Base-by-base conservation (phyloP, 2,888 invertebrate species). In the Eurytoma adleriae region DNA sequence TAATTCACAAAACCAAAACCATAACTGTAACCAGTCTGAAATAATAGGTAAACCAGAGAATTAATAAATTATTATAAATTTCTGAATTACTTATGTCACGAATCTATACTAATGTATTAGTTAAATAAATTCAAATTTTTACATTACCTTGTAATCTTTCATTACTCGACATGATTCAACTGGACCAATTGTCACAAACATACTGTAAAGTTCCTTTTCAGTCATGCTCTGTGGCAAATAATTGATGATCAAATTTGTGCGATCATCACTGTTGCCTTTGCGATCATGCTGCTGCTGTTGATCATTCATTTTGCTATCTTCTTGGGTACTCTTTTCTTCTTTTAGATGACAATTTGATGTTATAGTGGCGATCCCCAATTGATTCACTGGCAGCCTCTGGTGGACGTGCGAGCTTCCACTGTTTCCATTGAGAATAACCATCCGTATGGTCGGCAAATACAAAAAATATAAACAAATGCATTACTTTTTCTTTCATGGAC, bases 1-100 rank as follows among this genome's bases (percentile, higher is more conserved):
- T 96, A 98, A 91, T 98, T 98, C 66, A 98, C 97, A 91, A 98
- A 98, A 59, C 98, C 98, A 91, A 98, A 98, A 61, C 98, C 98
- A 91, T 96, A 98, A 91, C 98, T 98, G 92, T 98, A 98, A 69
- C 97, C 97, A 91, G 98, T 97, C 94, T 96, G 14, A 18, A 78
- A 66, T 12, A 78, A 50, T 50, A 30, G 68, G 16, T 52, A 48
- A 70, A 74, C n/a, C 61, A 64, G 27, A 59, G 18, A 13, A 14
- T 62, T 27, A 50, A 27, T 18, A 66, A 10, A 10, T 20, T 3
- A 64, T 50, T 16, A 16, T 52, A 48, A n/a, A 61, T 12, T n/a
- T 40, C n/a, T 20, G 64, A 14, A 61, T 18, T 48, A 64, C 52
- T 18, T 2, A 64, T 69, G n/a, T n/a, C n/a, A n/a, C n/a, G n/a